Base-by-base conservation (phyloP, 1,140 invertebrate species). In the Palaemon carinicauda region DNA sequence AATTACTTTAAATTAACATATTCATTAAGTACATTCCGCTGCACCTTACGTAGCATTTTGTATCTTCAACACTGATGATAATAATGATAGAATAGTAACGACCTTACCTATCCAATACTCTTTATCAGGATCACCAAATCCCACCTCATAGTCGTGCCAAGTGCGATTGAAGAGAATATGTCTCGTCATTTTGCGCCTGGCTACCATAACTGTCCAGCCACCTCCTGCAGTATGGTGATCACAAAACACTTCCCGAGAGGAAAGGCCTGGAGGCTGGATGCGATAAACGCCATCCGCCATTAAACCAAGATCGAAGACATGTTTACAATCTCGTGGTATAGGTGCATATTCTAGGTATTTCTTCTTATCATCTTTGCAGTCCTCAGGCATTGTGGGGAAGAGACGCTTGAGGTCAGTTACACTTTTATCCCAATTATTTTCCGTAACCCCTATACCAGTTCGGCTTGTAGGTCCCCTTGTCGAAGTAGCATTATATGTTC, bases 141-240 rank as follows among this genome's bases (percentile, higher is more conserved):
- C 89, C 24, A 86, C 79, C 31, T 89, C 89, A 73, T 89, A 89
- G 65, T 89, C 87, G 24, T 84, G 78, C 89, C 87, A 89, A 21
- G 89, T 78, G 24, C 87, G 79, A 82, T 89, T 89, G 86, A 89
- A 89, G 71, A 80, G 74, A 73, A 89, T 88, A 83, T 89, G 89
- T 50, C 86, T 80, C 3, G 89, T 87, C 17, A 85, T 71, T 74
- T 89, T 89, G 24, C 83, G 87, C 19, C 89, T 79, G 10, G 87
- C 69, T 53, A 89, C 84, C 52, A 88, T 88, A 5, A 89, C 89
- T 0, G 89, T 89, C 89, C 89, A 89, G 31, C 89, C 89, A 7
- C 89, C 89, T 21, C 89, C 89, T 15, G 80, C 74, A 0, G 89
- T 89, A 17, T 82, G 79, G 54, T 89, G 89, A 71, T 89, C 89